These are phyloP conservation scores for Litocranius walleri DNA, from an alignment of 2,113 vertebrate species.

Conservation along the genomic window DNA sequence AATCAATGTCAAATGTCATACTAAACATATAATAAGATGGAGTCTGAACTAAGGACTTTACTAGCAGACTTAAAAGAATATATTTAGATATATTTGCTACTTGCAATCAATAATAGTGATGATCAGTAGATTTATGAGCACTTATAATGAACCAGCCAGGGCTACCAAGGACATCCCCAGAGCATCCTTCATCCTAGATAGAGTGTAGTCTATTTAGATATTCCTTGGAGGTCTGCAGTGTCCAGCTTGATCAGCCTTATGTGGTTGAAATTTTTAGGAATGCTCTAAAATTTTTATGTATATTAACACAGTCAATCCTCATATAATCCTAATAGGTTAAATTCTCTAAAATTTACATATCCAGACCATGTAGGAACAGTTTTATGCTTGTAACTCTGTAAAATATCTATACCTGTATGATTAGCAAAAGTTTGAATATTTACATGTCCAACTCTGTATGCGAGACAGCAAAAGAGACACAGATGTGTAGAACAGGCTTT, in stretches of 20 bases:
- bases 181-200: not conserved
- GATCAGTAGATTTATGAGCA: not conserved
- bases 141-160: not conserved
- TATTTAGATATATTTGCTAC: constrained; percentile 22
- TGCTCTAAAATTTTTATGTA: not conserved
- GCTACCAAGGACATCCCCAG: not conserved
- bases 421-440: not conserved
- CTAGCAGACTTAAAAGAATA: constrained; percentile 30
- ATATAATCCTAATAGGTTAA: not conserved
- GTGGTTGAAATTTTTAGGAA: not conserved
- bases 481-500: too few relatives aligned
- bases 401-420: not conserved
- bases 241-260: not conserved
- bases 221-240: not conserved
- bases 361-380: not conserved
- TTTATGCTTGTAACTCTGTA: not conserved
- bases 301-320: not conserved
- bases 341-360: not conserved
- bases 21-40: constrained; percentile 36
- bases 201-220: not conserved
- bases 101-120: constrained; percentile 35
- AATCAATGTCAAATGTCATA: constrained; percentile 58
- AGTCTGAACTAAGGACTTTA: constrained; percentile 39
- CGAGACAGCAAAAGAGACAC: too few relatives aligned
- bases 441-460: not conserved